Percentiles rank a stretch among this genome's conserved stretches.
Evolutionary conservation across 2,797 vertebrate species (phyloP).

Genomic region (Leptodactylus fallax): DNA sequence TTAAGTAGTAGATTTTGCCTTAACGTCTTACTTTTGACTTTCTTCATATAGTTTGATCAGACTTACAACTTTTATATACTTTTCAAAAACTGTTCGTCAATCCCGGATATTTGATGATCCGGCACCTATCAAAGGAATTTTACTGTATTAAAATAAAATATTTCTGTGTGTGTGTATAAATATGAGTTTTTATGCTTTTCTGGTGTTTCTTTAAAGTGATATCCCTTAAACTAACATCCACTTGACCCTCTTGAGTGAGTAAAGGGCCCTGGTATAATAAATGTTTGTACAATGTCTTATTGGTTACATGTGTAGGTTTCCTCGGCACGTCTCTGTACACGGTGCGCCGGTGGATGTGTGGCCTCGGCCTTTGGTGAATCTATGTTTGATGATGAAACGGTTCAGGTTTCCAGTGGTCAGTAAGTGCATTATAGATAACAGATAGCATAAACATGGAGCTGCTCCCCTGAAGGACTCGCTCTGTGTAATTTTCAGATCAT

Average conservation of each 20-base stretch:
- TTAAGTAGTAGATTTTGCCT: too few relatives aligned
- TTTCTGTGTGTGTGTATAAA: neutral
- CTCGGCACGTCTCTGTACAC: neutral
- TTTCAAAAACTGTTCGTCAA: too few relatives aligned
- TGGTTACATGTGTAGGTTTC: conserved; percentile 57
- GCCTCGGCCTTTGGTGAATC: conserved; percentile 19
- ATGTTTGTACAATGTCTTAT: conserved; percentile 51
- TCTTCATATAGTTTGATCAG: too few relatives aligned
- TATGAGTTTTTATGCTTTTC: neutral
- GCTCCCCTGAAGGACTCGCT: conserved; percentile 22
- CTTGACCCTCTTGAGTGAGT: conserved; percentile 45
- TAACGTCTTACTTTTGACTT: too few relatives aligned
- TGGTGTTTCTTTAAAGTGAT: conserved; percentile 21
- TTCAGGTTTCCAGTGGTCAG: conserved; percentile 44
- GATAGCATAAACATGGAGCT: conserved; percentile 49
- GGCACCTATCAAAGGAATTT: neutral
- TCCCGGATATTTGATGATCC: neutral
- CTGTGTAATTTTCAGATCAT: conserved; percentile 52
- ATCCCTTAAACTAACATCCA: conserved; percentile 44
- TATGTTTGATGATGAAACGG: conserved; percentile 22
- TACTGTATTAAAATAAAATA: neutral
- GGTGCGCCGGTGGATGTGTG: conserved; percentile 34
- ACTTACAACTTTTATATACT: too few relatives aligned
- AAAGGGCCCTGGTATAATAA: conserved; percentile 34
- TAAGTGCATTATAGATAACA: conserved; percentile 61